A percentile compares a stretch with the other conserved stretches of the same genome.
Evolutionary conservation across 2,113 vertebrate species (phyloP).

Genomic region (Maccullochella peelii): DNA sequence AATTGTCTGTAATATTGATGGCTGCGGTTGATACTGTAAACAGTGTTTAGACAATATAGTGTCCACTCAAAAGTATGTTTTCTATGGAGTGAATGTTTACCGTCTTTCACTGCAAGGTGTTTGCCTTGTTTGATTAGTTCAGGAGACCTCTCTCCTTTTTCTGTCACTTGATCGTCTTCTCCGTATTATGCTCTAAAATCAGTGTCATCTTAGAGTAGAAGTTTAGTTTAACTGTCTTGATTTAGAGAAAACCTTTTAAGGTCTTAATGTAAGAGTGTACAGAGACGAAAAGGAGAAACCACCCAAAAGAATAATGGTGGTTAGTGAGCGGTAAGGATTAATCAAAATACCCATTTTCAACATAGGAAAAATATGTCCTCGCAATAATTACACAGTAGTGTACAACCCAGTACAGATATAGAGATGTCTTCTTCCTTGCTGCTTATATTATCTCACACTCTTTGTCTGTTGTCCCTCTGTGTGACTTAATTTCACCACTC

Average conservation of each 20-base stretch:
- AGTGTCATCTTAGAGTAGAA: not conserved
- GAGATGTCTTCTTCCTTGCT: not conserved
- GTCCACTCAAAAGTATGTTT: not conserved
- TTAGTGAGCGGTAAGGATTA: not conserved
- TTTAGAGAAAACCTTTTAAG: not conserved
- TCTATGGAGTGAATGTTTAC: not conserved
- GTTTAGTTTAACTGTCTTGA: constrained; percentile 3
- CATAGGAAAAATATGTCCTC: not conserved
- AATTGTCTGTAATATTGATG: not conserved
- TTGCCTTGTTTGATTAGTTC: not conserved
- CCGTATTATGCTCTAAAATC: not conserved
- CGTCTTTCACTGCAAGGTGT: not conserved
- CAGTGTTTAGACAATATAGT: not conserved
- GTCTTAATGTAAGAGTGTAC: not conserved
- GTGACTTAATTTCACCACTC: not conserved
- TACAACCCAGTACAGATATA: not conserved
- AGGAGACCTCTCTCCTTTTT: not conserved
- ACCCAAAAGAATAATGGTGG: not conserved
- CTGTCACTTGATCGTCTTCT: not conserved
- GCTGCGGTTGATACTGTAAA: not conserved
- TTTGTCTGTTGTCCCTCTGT: constrained; percentile 3
- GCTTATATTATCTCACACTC: not conserved
- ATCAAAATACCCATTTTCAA: not conserved
- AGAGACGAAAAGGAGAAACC: not conserved
- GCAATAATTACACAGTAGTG: not conserved